Evolutionary conservation across 1,140 invertebrate species (phyloP).

Genomic region (Nylanderia fulva): DNA sequence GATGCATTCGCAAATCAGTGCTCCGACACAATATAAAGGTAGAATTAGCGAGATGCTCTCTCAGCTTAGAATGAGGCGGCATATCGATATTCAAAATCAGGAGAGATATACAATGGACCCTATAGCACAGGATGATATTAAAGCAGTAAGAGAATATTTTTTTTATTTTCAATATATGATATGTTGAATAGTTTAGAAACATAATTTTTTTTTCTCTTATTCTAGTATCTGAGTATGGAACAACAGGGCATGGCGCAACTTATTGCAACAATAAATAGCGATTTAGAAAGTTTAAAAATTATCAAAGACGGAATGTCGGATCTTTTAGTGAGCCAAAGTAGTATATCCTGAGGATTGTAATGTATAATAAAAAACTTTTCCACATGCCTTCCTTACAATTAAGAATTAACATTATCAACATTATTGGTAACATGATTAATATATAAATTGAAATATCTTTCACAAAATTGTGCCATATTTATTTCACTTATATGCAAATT

Average conservation of each 20-base stretch:
- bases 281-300: constrained; percentile 91
- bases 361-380: constrained; percentile 60
- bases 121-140: constrained; percentile 88
- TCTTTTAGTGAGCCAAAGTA: constrained; percentile 77
- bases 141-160: constrained; percentile 85
- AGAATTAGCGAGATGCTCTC: constrained; percentile 96
- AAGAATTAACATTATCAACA: constrained; percentile 1
- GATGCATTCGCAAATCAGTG: constrained; percentile 94
- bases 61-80: constrained; percentile 93
- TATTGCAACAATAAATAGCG: constrained; percentile 92
- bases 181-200: not conserved
- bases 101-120: constrained; percentile 89
- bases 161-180: not conserved
- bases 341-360: constrained; percentile 72
- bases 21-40: constrained; percentile 97
- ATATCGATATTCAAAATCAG: constrained; percentile 84
- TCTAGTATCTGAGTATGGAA: constrained; percentile 92
- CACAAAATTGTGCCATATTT: constrained; percentile 53
- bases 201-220: constrained; percentile 39
- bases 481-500: constrained; percentile 35
- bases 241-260: constrained; percentile 94
- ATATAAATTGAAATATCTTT: not conserved
- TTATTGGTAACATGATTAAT: constrained; percentile 4
- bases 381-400: not conserved
- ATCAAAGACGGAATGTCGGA: constrained; percentile 92